A percentile compares a stretch with the other conserved stretches of the same genome.
Evolutionary conservation across 2,113 vertebrate species (phyloP).

Genomic region (Etheostoma cragini): DNA sequence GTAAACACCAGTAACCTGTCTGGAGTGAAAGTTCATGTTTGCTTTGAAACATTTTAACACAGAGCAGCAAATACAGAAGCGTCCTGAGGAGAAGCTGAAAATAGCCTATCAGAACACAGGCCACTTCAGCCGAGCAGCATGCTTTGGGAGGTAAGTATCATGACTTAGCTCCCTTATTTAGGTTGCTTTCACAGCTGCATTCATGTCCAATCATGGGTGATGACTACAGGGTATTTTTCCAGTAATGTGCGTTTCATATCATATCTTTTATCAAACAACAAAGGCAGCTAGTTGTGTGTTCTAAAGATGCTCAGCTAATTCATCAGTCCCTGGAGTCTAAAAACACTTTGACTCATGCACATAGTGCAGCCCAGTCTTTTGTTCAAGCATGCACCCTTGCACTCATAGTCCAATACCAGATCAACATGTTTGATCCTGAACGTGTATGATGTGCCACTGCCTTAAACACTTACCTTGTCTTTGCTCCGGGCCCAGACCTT

Average conservation of each 20-base stretch:
- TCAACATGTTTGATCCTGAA: conserved; percentile 77
- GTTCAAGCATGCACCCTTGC: conserved; percentile 42
- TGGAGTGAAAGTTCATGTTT: conserved; percentile 69
- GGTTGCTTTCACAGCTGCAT: conserved; percentile 8
- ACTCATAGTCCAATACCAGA: conserved; percentile 42
- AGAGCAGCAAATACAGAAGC: conserved; percentile 19
- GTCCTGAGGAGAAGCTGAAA: conserved; percentile 55
- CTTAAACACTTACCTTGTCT: conserved; percentile 34
- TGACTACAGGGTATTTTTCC: background rate
- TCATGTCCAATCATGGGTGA: conserved; percentile 2
- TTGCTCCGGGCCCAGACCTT: conserved; percentile 17
- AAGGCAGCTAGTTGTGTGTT: conserved; percentile 15
- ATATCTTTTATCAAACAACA: conserved; percentile 10
- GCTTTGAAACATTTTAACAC: conserved; percentile 55
- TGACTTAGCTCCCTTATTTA: conserved; percentile 39
- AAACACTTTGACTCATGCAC: conserved; percentile 45
- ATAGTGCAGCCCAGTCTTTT: conserved; percentile 18
- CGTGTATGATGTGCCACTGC: conserved; percentile 12
- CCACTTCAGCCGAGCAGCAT: conserved; percentile 26
- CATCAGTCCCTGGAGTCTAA: conserved; percentile 30
- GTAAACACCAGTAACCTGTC: conserved; percentile 61
- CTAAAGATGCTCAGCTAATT: conserved; percentile 34
- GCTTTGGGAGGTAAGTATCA: conserved; percentile 5
- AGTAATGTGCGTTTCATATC: background rate
- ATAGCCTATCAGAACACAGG: conserved; percentile 48